Evolutionary conservation across 2,113 vertebrate species (phyloP).

Genomic region (Misgurnus mizolepis): DNA sequence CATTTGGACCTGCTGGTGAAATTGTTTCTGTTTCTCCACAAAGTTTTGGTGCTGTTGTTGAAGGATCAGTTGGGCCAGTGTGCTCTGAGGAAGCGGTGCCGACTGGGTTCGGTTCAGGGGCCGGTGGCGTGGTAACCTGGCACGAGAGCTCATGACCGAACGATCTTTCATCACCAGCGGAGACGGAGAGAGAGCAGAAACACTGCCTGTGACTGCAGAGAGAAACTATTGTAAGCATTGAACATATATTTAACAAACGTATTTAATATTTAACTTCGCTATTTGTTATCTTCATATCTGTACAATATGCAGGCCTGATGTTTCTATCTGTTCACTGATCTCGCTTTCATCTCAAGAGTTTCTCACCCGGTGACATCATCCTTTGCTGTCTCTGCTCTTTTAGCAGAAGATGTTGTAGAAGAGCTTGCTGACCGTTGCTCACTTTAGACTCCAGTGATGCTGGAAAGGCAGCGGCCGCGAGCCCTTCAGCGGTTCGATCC

Average conservation of each 20-base stretch:
- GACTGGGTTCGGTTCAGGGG: conserved; percentile 96
- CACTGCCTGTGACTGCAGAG: conserved; percentile 75
- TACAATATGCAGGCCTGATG: no score
- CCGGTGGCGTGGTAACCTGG: conserved; percentile 92
- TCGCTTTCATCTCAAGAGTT: neutral
- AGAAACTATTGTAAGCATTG: neutral
- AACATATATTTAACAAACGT: no score
- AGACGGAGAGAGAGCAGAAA: conserved; percentile 87
- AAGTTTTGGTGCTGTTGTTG: conserved; percentile 98
- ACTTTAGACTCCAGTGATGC: conserved; percentile 86
- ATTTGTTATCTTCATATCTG: no score
- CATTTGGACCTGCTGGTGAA: conserved; percentile 96
- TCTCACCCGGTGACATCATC: conserved; percentile 87
- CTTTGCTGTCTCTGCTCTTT: conserved; percentile 97
- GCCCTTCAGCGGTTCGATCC: conserved; percentile 82
- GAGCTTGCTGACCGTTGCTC: conserved; percentile 94
- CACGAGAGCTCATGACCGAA: conserved; percentile 79
- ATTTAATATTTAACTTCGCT: no score
- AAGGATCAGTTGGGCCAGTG: conserved; percentile 94
- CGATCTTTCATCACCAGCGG: conserved; percentile 89
- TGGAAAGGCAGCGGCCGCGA: conserved; percentile 78
- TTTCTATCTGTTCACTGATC: no score
- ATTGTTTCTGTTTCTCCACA: conserved; percentile 96
- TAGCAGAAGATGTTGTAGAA: conserved; percentile 93
- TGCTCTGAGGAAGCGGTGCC: conserved; percentile 93